Evolutionary conservation across 2,113 vertebrate genomes (phyloP).

Genomic region (Eolophus roseicapilla): DNA sequence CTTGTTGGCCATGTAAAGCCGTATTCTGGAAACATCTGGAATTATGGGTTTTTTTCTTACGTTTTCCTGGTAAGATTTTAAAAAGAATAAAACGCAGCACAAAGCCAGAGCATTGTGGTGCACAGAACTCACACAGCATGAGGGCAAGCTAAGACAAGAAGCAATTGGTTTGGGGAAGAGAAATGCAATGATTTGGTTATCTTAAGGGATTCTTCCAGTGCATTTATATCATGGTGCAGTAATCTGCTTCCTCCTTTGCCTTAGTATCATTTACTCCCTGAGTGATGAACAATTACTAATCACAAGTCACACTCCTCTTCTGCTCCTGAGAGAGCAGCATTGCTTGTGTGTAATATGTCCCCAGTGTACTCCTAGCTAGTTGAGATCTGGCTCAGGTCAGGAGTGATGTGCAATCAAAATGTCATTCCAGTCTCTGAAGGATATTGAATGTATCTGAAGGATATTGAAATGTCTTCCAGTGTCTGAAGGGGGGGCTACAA

Average conservation of each 20-base stretch:
- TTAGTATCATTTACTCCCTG: neutral
- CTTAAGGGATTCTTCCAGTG: neutral
- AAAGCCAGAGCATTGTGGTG: neutral
- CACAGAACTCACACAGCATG: neutral
- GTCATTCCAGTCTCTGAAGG: neutral
- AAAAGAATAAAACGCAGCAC: neutral
- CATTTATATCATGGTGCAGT: neutral
- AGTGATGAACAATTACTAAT: neutral
- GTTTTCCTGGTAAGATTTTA: neutral
- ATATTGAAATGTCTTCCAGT: neutral
- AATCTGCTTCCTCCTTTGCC: neutral
- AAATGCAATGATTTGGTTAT: neutral
- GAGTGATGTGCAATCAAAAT: rapidly evolving
- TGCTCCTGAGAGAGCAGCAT: neutral
- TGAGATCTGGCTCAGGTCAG: neutral
- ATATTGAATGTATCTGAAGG: neutral
- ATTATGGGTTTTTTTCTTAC: neutral
- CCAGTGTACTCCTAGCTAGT: neutral
- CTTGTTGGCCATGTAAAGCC: neutral
- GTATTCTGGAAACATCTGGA: neutral
- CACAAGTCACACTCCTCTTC: neutral
- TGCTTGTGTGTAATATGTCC: neutral
- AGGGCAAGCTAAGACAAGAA: neutral
- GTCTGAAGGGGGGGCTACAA: neutral
- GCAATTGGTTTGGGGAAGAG: neutral